Conservation (phyloP, 2,113 vertebrate genomes). For the Ailurus styani region DNA sequence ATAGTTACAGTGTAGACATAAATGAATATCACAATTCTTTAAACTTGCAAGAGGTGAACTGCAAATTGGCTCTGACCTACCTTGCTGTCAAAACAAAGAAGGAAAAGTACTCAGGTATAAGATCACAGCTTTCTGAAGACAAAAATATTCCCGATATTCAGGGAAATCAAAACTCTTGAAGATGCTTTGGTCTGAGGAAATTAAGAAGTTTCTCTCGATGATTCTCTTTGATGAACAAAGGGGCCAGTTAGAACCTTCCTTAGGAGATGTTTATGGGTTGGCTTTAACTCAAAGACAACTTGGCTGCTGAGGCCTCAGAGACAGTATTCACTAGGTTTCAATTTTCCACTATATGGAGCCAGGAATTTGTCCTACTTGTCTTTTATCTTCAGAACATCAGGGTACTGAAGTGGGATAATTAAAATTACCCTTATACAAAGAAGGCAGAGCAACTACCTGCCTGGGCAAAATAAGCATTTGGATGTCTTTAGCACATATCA, state of each 20-base stretch:
- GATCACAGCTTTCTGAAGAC: constrained; percentile 19
- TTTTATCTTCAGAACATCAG: not conserved
- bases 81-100: not conserved
- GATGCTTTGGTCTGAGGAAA: constrained; percentile 16
- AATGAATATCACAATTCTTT: not conserved
- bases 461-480: not conserved
- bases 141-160: not conserved
- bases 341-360: not conserved
- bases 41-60: not conserved
- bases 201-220: constrained; percentile 7
- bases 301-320: not conserved
- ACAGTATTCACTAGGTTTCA: not conserved
- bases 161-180: constrained; percentile 33
- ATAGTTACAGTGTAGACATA: not conserved
- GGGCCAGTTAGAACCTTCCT: constrained; percentile 5
- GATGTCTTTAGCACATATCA: not conserved
- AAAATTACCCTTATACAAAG: not conserved
- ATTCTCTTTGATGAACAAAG: constrained; percentile 54
- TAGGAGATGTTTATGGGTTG: constrained; percentile 27
- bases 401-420: not conserved
- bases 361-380: not conserved
- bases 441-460: not conserved
- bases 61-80: not conserved
- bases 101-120: not conserved
- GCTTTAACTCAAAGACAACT: constrained; percentile 31